Evolutionary conservation across 2,888 invertebrate genomes (phyloP).

Genomic region (Anorthoa munda): DNA sequence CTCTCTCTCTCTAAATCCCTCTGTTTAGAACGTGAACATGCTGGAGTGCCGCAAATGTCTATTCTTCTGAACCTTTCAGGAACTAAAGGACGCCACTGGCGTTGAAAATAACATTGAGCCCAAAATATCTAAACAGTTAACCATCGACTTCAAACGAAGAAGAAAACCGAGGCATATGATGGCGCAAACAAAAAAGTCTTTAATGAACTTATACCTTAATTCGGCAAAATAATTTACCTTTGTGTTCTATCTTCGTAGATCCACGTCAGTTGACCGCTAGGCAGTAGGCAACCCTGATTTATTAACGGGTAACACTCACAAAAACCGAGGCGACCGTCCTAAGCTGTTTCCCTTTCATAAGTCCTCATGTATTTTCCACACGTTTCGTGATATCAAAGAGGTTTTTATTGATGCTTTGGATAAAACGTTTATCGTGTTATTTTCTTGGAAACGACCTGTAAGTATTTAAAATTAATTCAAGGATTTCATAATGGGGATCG

Average conservation of each 20-base stretch:
- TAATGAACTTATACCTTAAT: neutral
- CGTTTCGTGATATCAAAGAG: slow-evolving; percentile 70
- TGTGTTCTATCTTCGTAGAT: slow-evolving; percentile 36
- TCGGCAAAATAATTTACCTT: neutral
- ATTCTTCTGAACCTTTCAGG: neutral
- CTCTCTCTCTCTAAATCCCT: too few species aligned
- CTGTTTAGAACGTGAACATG: neutral
- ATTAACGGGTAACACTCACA: slow-evolving; percentile 74
- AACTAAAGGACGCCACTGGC: neutral
- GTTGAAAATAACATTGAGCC: neutral
- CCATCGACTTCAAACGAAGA: neutral
- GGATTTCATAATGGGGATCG: neutral
- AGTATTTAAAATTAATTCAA: slow-evolving; percentile 19
- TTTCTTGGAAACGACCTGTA: neutral
- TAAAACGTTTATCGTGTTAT: slow-evolving; percentile 40
- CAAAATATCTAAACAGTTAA: neutral
- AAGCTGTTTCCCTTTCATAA: slow-evolving; percentile 75
- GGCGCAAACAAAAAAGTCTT: neutral
- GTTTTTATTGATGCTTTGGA: slow-evolving; percentile 66
- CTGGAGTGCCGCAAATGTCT: neutral
- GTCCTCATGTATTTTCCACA: slow-evolving; percentile 69
- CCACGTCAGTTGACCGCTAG: slow-evolving; percentile 67
- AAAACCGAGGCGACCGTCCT: slow-evolving; percentile 75
- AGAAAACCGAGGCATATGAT: too few species aligned
- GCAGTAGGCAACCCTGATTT: slow-evolving; percentile 79